Conservation (phyloP, 1,140 invertebrate genomes). For the Drosophila busckii region DNA sequence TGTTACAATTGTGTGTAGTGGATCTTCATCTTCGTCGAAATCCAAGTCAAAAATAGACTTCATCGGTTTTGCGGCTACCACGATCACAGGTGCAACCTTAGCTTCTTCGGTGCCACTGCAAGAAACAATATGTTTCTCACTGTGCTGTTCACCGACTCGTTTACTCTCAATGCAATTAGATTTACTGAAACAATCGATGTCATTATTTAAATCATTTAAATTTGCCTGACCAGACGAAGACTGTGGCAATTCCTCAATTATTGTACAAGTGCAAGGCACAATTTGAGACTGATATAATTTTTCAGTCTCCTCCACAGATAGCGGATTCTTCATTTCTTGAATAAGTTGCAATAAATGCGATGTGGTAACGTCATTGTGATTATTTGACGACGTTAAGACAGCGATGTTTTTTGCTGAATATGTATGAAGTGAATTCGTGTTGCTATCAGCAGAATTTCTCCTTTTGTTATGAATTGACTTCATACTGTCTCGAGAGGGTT, state of each 20-base stretch:
- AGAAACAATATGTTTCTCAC: neutral
- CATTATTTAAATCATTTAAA: neutral
- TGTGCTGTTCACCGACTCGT: neutral
- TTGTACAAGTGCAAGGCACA: constrained; percentile 63
- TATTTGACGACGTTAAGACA: constrained; percentile 2
- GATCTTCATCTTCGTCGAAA: constrained; percentile 69
- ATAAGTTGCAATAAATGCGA: constrained; percentile 57
- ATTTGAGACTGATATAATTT: constrained; percentile 37
- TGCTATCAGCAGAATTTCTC: constrained; percentile 51
- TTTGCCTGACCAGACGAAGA: neutral
- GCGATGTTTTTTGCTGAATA: constrained; percentile 10
- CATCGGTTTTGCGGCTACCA: constrained; percentile 29
- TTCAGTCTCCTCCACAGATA: constrained; percentile 39
- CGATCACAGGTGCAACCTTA: neutral
- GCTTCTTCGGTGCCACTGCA: neutral
- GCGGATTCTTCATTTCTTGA: constrained; percentile 37
- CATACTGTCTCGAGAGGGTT: constrained; percentile 57
- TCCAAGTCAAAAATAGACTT: constrained; percentile 71
- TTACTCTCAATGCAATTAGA: neutral
- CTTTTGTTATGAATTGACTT: constrained; percentile 33
- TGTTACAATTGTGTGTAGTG: constrained; percentile 52
- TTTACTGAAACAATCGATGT: neutral
- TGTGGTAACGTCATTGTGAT: constrained; percentile 32
- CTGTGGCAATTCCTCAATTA: constrained; percentile 33
- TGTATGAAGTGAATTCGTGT: constrained; percentile 43